Conservation (phyloP, 2,797 vertebrate species). For the Sebastes nivosus region DNA sequence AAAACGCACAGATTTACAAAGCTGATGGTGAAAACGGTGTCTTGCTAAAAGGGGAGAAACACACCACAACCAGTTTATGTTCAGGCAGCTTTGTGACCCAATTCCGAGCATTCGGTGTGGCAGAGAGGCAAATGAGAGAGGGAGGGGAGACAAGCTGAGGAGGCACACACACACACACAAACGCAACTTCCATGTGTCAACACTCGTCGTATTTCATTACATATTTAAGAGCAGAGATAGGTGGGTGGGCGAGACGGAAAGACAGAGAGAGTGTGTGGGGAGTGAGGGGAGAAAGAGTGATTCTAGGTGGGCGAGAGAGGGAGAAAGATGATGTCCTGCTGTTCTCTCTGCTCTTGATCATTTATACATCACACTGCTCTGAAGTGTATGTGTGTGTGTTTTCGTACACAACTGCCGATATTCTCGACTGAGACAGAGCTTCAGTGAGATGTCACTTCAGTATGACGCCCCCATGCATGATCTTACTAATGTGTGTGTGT, state of each 20-base stretch:
- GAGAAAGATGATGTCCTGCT: slow-evolving; percentile 66
- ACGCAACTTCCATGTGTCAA: slow-evolving; percentile 57
- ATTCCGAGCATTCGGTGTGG: slow-evolving; percentile 48
- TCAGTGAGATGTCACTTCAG: slow-evolving; percentile 61
- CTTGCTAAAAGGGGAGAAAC: slow-evolving; percentile 20
- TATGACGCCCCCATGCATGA: slow-evolving; percentile 42
- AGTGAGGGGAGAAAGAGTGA: slow-evolving; percentile 5
- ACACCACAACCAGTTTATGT: slow-evolving; percentile 35
- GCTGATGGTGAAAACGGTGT: slow-evolving; percentile 24
- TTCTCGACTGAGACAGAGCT: slow-evolving; percentile 48
- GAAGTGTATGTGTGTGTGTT: background rate
- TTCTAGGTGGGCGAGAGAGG: slow-evolving; percentile 45
- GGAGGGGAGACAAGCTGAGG: slow-evolving; percentile 48
- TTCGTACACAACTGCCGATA: slow-evolving; percentile 16
- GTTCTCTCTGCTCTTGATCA: slow-evolving; percentile 71
- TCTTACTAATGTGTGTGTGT: slow-evolving; percentile 33
- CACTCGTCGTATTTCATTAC: slow-evolving; percentile 63
- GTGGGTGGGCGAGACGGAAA: slow-evolving; percentile 40
- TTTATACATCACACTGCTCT: slow-evolving; percentile 73
- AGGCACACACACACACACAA: background rate
- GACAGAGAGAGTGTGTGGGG: background rate
- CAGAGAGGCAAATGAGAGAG: slow-evolving; percentile 35
- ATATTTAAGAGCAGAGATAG: slow-evolving; percentile 64
- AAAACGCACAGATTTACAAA: slow-evolving; percentile 34
- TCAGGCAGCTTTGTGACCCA: slow-evolving; percentile 67